Evolutionary conservation across 1,140 invertebrate species (phyloP).

Genomic region (Linepithema humile): DNA sequence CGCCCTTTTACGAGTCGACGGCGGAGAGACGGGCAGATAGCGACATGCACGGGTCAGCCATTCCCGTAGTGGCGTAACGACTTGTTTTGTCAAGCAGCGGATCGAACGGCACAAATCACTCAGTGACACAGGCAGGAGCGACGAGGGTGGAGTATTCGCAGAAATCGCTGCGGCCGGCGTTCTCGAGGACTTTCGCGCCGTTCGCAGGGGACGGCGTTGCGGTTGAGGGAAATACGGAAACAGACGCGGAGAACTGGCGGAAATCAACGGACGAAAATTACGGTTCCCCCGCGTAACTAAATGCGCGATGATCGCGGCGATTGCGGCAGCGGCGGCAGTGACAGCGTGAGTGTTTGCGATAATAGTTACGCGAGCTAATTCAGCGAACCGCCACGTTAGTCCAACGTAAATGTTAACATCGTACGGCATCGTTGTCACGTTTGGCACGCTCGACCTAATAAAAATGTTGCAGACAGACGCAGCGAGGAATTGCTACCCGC

Average conservation of each 20-base stretch:
- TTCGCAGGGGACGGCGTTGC: not conserved
- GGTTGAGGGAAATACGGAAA: constrained; percentile 33
- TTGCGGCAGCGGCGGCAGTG: not conserved
- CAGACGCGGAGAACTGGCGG: constrained; percentile 9
- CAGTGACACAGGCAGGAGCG: constrained; percentile 2
- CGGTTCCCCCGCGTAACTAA: not conserved
- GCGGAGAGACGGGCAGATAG: constrained; percentile 59
- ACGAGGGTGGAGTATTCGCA: constrained; percentile 3
- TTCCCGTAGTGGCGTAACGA: constrained; percentile 59
- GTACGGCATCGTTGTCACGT: constrained; percentile 16
- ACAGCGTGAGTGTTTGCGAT: not conserved
- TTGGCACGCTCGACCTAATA: constrained; percentile 31
- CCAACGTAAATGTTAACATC: constrained; percentile 15
- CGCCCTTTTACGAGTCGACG: constrained; percentile 61
- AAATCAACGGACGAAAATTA: constrained; percentile 47
- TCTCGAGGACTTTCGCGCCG: constrained; percentile 39
- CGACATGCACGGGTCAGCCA: constrained; percentile 56
- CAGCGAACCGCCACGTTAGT: not conserved
- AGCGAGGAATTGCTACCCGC: not conserved
- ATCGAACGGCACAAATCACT: constrained; percentile 66
- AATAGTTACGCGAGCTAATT: constrained; percentile 21
- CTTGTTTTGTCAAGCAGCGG: constrained; percentile 69
- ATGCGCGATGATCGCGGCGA: constrained; percentile 1
- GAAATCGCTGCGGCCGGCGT: constrained; percentile 58
- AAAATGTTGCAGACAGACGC: constrained; percentile 19